phyloP scores from a whole-genome alignment of 2,888 invertebrate species.

The Synergus itoensis region DNA sequence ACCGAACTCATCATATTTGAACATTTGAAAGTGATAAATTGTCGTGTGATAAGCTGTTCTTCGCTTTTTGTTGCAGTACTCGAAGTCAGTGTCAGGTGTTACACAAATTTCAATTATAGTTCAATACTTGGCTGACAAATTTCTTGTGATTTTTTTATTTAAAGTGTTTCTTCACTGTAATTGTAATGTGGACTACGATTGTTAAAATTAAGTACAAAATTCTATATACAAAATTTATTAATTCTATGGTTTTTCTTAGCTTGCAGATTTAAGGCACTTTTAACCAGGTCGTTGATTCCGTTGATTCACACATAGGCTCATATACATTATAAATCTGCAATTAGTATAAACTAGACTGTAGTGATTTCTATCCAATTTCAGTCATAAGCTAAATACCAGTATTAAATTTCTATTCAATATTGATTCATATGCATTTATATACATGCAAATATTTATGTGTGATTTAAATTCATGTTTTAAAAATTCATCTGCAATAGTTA shows the following conservation, averaged over 20 bases:
- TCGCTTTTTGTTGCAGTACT: background rate
- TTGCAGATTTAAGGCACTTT: slow-evolving; percentile 75
- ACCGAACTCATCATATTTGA: background rate
- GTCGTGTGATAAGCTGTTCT: background rate
- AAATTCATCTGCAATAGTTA: slow-evolving; percentile 58
- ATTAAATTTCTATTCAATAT: slow-evolving; percentile 11
- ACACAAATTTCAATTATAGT: background rate
- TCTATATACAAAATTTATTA: slow-evolving; percentile 67
- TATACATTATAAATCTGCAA: slow-evolving; percentile 28
- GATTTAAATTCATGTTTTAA: slow-evolving; percentile 44
- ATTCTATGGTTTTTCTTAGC: slow-evolving; percentile 54
- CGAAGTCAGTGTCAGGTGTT: background rate
- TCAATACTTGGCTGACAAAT: background rate
- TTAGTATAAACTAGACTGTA: background rate
- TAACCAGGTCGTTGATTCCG: slow-evolving; percentile 70
- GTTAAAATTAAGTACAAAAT: slow-evolving; percentile 68
- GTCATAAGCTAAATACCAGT: background rate
- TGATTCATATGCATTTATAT: slow-evolving; percentile 47
- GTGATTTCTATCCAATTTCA: slow-evolving; percentile 27
- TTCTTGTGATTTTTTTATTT: slow-evolving; percentile 25
- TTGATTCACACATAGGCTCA: slow-evolving; percentile 55
- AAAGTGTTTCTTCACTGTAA: background rate
- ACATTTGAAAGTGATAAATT: background rate
- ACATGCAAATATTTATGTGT: slow-evolving; percentile 50
- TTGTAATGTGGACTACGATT: slow-evolving; percentile 25